phyloP scores from a whole-genome alignment of 1,140 invertebrate genomes.

The Delia radicum region DNA sequence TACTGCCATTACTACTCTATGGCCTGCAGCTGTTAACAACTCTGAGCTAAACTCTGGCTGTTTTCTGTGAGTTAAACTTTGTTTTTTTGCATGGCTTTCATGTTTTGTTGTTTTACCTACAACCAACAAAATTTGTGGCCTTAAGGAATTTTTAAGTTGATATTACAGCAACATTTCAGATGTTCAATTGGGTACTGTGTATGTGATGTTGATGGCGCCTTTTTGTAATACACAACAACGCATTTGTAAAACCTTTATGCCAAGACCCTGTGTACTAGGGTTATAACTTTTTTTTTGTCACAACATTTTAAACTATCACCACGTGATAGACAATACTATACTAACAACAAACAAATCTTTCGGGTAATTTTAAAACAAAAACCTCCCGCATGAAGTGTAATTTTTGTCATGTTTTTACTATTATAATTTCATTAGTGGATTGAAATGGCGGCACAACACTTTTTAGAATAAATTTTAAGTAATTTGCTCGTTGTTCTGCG shows the following conservation, averaged over 20 bases:
- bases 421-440: too few species aligned
- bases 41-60: neutral
- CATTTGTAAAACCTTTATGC: slow-evolving; percentile 15
- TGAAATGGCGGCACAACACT: too few species aligned
- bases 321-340: too few species aligned
- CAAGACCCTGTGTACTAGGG: slow-evolving; percentile 11
- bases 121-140: slow-evolving; percentile 6
- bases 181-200: slow-evolving; percentile 4
- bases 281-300: too few species aligned
- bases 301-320: too few species aligned
- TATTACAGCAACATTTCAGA: neutral
- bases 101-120: neutral
- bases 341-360: too few species aligned
- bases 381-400: too few species aligned
- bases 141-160: slow-evolving; percentile 9
- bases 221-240: slow-evolving; percentile 11
- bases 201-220: slow-evolving; percentile 24
- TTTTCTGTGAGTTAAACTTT: neutral
- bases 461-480: too few species aligned
- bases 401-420: too few species aligned
- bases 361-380: too few species aligned
- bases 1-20: neutral
- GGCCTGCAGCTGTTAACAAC: slow-evolving; percentile 15
- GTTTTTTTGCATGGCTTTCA: neutral
- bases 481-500: too few species aligned